Evolutionary conservation across 1,140 invertebrate genomes (phyloP).

Genomic region (Heterodera carotae): DNA sequence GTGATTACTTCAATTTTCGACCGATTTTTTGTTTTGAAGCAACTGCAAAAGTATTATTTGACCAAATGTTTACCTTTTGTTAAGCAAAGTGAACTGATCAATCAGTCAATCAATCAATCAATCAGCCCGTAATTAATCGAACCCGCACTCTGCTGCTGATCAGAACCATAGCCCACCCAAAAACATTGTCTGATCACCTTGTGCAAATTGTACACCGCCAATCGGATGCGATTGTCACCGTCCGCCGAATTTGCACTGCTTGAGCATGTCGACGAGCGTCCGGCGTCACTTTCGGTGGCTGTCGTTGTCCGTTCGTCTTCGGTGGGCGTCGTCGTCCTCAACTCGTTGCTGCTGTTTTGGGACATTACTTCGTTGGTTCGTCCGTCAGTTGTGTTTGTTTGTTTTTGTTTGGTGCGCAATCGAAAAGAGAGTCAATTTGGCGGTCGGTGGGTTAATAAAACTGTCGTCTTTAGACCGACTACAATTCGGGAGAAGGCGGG

Average conservation of each 20-base stretch:
- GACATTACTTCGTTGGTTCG: not conserved
- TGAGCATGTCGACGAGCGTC: not conserved
- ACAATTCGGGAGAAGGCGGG: too few species aligned
- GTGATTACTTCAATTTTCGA: too few species aligned
- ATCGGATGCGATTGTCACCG: not conserved
- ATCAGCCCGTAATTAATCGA: too few species aligned
- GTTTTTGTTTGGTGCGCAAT: not conserved
- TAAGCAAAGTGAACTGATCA: too few species aligned
- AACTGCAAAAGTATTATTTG: too few species aligned
- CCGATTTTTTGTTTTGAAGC: too few species aligned
- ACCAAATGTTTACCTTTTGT: too few species aligned
- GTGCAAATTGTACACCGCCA: conserved; percentile 9
- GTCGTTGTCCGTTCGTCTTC: not conserved
- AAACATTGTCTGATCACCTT: not conserved
- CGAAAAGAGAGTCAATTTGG: not conserved
- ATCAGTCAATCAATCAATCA: too few species aligned
- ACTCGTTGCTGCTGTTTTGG: conserved; percentile 4
- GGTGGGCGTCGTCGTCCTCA: not conserved
- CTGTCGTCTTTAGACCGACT: too few species aligned
- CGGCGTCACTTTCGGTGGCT: not conserved
- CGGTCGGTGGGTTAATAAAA: not conserved
- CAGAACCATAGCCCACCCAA: not conserved
- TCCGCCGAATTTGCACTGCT: not conserved
- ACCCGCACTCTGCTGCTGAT: too few species aligned
- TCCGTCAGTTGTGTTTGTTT: not conserved